Base-by-base conservation (phyloP, 2,888 invertebrate species). In the Odontomyia ornata region DNA sequence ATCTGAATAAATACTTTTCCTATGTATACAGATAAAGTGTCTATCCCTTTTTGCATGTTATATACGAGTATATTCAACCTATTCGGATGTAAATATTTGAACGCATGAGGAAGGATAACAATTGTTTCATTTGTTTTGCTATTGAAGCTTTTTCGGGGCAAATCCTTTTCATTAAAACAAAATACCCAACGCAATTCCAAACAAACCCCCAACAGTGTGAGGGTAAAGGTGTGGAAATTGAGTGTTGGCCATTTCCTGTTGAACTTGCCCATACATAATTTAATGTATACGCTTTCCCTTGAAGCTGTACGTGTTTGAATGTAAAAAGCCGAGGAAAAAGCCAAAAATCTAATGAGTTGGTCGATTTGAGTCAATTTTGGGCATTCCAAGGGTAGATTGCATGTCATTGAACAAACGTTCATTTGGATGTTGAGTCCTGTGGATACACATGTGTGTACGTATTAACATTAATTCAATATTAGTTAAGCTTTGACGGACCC, bases 401-500 rank as follows among this genome's bases (percentile, higher is more conserved):
- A 36, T 36, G 36, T 36, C 36, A 36, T 9, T 52, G 13, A 52
- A 18, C 13, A 52, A 13, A 52, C 13, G 15, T 52, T 4, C 18
- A 52, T 3, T n/a, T 52, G 52, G 5, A 18, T 15, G 13, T n/a
- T 9, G 2, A 52, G 4, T 15, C 52, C 13, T 4, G 4, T 15
- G 13, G 18, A 15, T 18, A 4, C 4, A 52, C 52, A 52, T 52
- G 13, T 52, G 36, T 36, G 3, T 36, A n/a, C n/a, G 36, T 9
- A 36, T 36, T 36, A 36, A 52, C 15, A 52, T 52, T 52, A 52
- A 52, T 52, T 52, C 52, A 52, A 52, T 52, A 52, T 52, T 52
- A 52, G 52, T 52, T 52, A n/a, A n/a, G 52, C 52, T n/a, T 52
- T 13, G 13, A 52, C 15, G 7, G 52, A 52, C 52, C 52, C 52